phyloP scores from a whole-genome alignment of 1,140 invertebrate species.

The Ostrea denselamellosa region DNA sequence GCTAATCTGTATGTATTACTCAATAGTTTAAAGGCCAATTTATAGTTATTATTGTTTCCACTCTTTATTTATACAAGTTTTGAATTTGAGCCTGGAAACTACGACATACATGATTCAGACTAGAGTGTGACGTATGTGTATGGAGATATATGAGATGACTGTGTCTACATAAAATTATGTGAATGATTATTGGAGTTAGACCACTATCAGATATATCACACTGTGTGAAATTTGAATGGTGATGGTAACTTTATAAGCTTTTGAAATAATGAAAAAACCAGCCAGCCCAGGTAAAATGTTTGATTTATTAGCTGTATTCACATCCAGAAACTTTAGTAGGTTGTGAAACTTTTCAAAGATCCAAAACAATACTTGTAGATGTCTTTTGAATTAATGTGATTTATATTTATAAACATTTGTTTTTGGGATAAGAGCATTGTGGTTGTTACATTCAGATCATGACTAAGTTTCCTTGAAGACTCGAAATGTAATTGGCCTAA shows the following conservation, averaged over 20 bases:
- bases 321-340: too few relatives aligned
- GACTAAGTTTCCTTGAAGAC: too few relatives aligned
- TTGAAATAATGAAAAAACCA: background rate
- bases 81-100: slow-evolving; percentile 28
- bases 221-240: background rate
- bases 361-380: too few relatives aligned
- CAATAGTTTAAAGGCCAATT: slow-evolving; percentile 26
- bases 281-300: background rate
- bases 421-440: too few relatives aligned
- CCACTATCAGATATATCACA: background rate
- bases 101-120: background rate
- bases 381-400: too few relatives aligned
- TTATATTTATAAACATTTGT: too few relatives aligned
- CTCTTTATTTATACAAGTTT: slow-evolving; percentile 32
- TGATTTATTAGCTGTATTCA: too few relatives aligned
- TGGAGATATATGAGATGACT: background rate
- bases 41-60: background rate
- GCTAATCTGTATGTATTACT: slow-evolving; percentile 39
- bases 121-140: background rate
- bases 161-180: background rate
- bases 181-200: background rate
- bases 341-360: too few relatives aligned
- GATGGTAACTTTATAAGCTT: background rate
- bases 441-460: too few relatives aligned
- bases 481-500: too few relatives aligned